These are phyloP conservation scores for Gymnogyps californianus DNA, from an alignment of 2,113 vertebrate genomes.

Conservation along the genomic window DNA sequence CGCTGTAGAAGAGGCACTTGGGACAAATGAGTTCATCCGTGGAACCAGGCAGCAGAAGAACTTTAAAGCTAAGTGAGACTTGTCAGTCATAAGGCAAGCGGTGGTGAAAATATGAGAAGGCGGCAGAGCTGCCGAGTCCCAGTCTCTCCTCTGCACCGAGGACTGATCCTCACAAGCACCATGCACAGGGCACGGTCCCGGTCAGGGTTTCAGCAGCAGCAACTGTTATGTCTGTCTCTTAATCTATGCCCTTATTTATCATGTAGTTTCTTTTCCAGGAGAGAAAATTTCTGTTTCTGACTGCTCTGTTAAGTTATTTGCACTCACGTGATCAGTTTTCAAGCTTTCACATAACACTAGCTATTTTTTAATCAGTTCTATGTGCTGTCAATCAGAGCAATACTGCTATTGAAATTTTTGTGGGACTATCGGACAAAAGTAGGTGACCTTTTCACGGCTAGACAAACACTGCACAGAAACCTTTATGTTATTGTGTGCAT, in stretches of 20 bases:
- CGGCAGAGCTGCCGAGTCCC: neutral
- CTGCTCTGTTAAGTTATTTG: neutral
- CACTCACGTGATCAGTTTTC: neutral
- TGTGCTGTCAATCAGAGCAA: neutral
- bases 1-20: too few species aligned
- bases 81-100: neutral
- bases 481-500: neutral
- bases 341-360: neutral
- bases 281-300: neutral
- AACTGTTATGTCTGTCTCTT: neutral
- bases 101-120: neutral
- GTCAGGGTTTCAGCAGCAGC: neutral
- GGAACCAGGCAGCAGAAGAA: neutral
- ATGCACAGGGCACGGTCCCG: accelerated
- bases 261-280: neutral
- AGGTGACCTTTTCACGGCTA: neutral
- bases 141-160: accelerated
- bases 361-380: neutral
- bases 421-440: neutral
- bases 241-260: neutral
- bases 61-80: neutral
- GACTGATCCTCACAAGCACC: neutral
- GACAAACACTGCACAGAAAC: neutral
- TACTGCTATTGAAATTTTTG: neutral
- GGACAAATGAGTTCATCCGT: accelerated